phyloP scores from a whole-genome alignment of 2,797 vertebrate genomes.

The Tenualosa thibaudeaui region DNA sequence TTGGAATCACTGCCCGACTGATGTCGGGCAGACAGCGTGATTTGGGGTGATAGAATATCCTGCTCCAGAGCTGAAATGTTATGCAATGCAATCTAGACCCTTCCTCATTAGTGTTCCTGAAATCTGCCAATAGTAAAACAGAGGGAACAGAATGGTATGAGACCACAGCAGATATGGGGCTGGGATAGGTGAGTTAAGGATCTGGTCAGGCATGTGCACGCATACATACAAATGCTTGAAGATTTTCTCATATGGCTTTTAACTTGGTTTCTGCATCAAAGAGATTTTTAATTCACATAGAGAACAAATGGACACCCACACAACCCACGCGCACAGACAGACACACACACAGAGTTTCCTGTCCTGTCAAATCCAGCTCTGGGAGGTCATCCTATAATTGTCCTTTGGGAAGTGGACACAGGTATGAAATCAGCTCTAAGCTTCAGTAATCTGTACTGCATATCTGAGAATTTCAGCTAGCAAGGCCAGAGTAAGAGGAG shows the following conservation, averaged over 20 bases:
- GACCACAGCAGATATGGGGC: not conserved
- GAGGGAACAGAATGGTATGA: not conserved
- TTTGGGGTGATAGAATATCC: not conserved
- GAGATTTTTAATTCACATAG: not conserved
- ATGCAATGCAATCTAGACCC: not conserved
- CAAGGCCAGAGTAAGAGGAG: not conserved
- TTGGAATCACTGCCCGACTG: not conserved
- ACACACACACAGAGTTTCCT: conserved; percentile 1
- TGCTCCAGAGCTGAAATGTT: not conserved
- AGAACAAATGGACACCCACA: not conserved
- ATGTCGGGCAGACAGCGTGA: not conserved
- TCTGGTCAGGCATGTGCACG: not conserved
- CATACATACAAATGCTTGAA: not conserved
- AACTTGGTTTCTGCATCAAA: conserved; percentile 16
- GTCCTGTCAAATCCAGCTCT: not conserved
- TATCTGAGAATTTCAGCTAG: not conserved
- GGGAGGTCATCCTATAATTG: not conserved
- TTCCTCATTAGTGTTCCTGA: conserved; percentile 1
- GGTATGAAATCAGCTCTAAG: conserved; percentile 1
- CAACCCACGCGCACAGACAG: not conserved
- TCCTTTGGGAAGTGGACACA: not conserved
- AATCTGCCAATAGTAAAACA: not conserved
- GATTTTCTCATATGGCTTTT: not conserved
- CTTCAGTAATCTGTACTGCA: not conserved
- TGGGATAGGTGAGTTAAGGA: not conserved